Conservation (phyloP, 2,888 invertebrate species). For the Oligia latruncula region DNA sequence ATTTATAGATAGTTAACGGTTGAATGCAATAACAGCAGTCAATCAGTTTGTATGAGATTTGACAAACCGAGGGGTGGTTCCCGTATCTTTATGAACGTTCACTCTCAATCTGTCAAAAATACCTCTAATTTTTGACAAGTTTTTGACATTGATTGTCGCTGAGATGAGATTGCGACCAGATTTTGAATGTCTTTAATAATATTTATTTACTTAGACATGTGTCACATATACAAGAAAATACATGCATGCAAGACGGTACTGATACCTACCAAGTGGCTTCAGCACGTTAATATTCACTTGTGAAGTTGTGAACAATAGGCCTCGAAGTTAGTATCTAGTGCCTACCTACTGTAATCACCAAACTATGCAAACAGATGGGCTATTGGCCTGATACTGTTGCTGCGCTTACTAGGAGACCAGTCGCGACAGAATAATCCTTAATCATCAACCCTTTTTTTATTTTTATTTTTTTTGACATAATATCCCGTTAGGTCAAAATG, state of each 20-base stretch:
- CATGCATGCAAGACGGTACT: not conserved
- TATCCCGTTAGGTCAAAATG: not conserved
- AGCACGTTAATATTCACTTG: not conserved
- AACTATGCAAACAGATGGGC: not conserved
- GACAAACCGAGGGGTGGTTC: not conserved
- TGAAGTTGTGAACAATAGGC: not conserved
- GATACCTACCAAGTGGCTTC: not conserved
- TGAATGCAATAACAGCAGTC: not conserved
- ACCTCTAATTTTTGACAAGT: not conserved
- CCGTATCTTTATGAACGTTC: not conserved
- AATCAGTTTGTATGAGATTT: not conserved
- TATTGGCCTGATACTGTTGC: not conserved
- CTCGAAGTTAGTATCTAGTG: not conserved
- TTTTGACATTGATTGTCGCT: not conserved
- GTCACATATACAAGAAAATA: too few relatives aligned
- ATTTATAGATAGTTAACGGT: not conserved
- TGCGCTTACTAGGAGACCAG: not conserved
- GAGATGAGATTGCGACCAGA: not conserved
- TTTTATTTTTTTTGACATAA: too few relatives aligned
- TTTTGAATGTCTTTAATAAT: not conserved
- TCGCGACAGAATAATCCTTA: not conserved
- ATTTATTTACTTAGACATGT: too few relatives aligned
- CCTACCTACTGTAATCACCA: not conserved
- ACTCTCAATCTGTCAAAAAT: not conserved
- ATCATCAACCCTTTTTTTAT: not conserved